Evolutionary conservation across 2,797 vertebrate genomes (phyloP).

Genomic region (Propithecus deckenii): DNA sequence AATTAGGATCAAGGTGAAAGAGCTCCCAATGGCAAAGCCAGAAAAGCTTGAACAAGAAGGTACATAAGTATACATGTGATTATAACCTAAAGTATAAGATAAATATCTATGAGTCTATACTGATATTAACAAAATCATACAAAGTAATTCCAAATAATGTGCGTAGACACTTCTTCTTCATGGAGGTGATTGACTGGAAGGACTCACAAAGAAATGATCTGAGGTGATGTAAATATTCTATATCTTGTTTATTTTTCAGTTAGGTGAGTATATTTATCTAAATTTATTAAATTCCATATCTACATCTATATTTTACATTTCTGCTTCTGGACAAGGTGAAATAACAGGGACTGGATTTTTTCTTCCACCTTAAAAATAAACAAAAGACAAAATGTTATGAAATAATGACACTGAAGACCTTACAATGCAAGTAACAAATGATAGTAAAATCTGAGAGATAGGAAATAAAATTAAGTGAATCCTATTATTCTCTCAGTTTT

Average conservation of each 20-base stretch:
- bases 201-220: not conserved
- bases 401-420: not conserved
- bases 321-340: not conserved
- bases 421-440: not conserved
- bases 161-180: not conserved
- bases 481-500: not conserved
- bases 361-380: not conserved
- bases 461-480: not conserved
- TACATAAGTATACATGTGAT: not conserved
- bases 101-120: not conserved
- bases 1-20: not conserved
- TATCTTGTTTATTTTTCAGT: not conserved
- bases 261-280: not conserved
- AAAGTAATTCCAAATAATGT: not conserved
- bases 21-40: not conserved
- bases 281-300: not conserved
- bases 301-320: not conserved
- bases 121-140: not conserved
- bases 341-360: not conserved
- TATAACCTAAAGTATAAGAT: not conserved
- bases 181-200: not conserved
- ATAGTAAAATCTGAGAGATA: not conserved
- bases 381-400: not conserved
- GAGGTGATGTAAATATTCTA: not conserved
- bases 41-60: not conserved